Conservation (phyloP, 1,140 invertebrate species). For the Lordiphosa stackelbergi region DNA sequence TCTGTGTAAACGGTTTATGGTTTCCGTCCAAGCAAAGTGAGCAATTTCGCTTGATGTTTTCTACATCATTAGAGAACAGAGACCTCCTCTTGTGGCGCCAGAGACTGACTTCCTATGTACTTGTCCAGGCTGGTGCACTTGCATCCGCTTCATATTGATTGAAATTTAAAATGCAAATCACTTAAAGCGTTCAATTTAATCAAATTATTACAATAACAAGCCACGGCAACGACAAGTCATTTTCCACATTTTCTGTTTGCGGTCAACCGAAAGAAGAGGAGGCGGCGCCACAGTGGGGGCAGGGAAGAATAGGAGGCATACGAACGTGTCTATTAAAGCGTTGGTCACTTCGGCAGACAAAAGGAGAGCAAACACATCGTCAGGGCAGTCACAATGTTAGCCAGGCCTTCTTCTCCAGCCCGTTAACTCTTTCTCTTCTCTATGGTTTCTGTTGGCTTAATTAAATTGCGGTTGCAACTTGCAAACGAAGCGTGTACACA, state of each 20-base stretch:
- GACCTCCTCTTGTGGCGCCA: constrained; percentile 7
- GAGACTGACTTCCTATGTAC: constrained; percentile 8
- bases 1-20: constrained; percentile 22
- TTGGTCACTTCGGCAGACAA: constrained; percentile 34
- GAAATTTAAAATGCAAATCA: constrained; percentile 75
- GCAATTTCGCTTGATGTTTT: constrained; percentile 36
- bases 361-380: constrained; percentile 42
- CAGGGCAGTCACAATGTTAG: constrained; percentile 42
- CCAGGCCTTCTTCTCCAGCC: constrained; percentile 8
- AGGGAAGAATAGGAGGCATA: constrained; percentile 22
- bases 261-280: constrained; percentile 40
- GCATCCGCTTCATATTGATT: constrained; percentile 60
- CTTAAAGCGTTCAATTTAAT: constrained; percentile 75
- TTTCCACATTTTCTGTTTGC: constrained; percentile 60
- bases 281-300: constrained; percentile 8
- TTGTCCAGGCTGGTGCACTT: constrained; percentile 14
- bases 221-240: constrained; percentile 47
- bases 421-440: constrained; percentile 25
- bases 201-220: constrained; percentile 68
- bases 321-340: constrained; percentile 50
- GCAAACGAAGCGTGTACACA: constrained; percentile 73
- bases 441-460: constrained; percentile 67
- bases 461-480: constrained; percentile 72
- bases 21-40: constrained; percentile 48
- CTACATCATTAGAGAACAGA: constrained; percentile 42